Evolutionary conservation across 1,140 invertebrate genomes (phyloP).

Genomic region (Arion vulgaris): DNA sequence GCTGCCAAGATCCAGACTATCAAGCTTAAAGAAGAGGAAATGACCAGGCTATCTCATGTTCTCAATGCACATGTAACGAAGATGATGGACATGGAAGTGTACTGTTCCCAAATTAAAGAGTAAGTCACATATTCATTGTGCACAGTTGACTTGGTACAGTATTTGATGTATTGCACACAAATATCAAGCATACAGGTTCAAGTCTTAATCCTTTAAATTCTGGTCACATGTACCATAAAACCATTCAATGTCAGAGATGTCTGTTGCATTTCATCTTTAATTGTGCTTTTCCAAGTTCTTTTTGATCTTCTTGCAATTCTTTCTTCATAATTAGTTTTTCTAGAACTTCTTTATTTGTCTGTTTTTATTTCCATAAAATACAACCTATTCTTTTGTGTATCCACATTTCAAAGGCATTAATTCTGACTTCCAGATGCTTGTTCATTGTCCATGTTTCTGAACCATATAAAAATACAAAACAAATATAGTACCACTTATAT

Average conservation of each 20-base stretch:
- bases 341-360: too few relatives aligned
- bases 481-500: too few relatives aligned
- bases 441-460: too few relatives aligned
- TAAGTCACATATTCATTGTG: constrained; percentile 32
- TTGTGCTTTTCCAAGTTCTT: too few relatives aligned
- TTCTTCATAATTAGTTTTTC: too few relatives aligned
- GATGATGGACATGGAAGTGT: constrained; percentile 13
- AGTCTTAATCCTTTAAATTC: not conserved
- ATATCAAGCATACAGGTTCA: not conserved
- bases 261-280: too few relatives aligned
- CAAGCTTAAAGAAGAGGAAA: constrained; percentile 6
- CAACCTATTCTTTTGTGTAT: too few relatives aligned
- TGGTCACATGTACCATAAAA: not conserved
- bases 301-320: too few relatives aligned
- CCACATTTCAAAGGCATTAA: too few relatives aligned
- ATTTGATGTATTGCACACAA: not conserved
- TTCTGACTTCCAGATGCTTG: too few relatives aligned
- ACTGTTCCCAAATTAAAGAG: constrained; percentile 16
- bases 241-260: not conserved
- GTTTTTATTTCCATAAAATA: too few relatives aligned
- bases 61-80: not conserved
- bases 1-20: not conserved
- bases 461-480: too few relatives aligned
- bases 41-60: not conserved
- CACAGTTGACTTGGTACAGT: not conserved